These are phyloP conservation scores for Plebejus anna DNA, from an alignment of 2,888 invertebrate species.

Conservation along the genomic window DNA sequence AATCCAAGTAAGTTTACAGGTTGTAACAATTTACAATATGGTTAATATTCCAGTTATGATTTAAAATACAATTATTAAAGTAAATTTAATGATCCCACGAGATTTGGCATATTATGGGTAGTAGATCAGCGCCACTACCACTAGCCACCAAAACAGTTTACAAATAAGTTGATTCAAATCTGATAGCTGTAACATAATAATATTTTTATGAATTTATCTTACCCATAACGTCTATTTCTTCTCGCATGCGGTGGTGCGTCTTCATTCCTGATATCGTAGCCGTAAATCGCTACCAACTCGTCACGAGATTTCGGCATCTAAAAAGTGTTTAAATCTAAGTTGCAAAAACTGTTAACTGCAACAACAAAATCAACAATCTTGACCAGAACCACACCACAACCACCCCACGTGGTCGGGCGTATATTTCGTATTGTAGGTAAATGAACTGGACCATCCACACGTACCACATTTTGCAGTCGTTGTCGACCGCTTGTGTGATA, in stretches of 20 bases:
- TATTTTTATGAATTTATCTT: slow-evolving; percentile 41
- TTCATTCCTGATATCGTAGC: slow-evolving; percentile 96
- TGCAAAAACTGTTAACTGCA: not conserved
- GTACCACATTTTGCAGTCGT: too few relatives aligned
- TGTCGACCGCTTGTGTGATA: too few relatives aligned
- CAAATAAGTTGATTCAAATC: too few relatives aligned
- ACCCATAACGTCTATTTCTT: slow-evolving; percentile 92
- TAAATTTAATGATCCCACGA: too few relatives aligned
- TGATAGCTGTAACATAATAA: not conserved
- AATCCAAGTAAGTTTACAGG: not conserved
- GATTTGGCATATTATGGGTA: too few relatives aligned
- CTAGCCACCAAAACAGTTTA: too few relatives aligned
- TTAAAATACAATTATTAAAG: too few relatives aligned
- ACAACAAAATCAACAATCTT: not conserved
- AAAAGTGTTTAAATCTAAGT: slow-evolving; percentile 22
- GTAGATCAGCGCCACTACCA: too few relatives aligned
- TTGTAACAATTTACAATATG: slow-evolving; percentile 4
- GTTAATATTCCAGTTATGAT: not conserved
- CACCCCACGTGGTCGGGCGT: too few relatives aligned
- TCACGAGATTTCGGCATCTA: slow-evolving; percentile 92
- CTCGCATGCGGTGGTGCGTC: slow-evolving; percentile 94
- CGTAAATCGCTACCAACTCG: slow-evolving; percentile 92
- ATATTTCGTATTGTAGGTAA: too few relatives aligned
- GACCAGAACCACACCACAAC: too few relatives aligned
- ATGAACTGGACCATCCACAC: too few relatives aligned